A percentile compares a stretch with the other conserved stretches of the same genome.
These are phyloP conservation scores for Drosophila lacertosa DNA, from an alignment of 1,140 invertebrate species.

Conservation along the genomic window DNA sequence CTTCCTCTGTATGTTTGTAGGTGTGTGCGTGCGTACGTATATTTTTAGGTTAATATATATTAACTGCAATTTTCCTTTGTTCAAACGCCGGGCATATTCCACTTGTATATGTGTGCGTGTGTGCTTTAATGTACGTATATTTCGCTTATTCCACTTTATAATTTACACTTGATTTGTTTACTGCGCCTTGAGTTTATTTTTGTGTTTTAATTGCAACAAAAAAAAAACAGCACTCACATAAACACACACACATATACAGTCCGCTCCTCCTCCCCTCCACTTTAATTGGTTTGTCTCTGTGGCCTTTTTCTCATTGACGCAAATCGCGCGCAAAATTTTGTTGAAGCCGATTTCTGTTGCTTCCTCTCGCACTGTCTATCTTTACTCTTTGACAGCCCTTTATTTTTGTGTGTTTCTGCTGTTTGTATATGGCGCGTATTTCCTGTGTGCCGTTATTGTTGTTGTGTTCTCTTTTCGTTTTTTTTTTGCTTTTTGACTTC, in stretches of 20 bases:
- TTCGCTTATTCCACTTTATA: conserved; percentile 42
- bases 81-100: conserved; percentile 20
- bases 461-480: conserved; percentile 33
- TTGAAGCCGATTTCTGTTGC: conserved; percentile 63
- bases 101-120: neutral
- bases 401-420: conserved; percentile 38
- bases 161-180: conserved; percentile 81
- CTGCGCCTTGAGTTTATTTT: conserved; percentile 60
- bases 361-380: conserved; percentile 36
- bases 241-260: conserved; percentile 4
- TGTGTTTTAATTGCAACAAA: conserved; percentile 68
- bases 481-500: conserved; percentile 49
- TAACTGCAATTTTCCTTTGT: conserved; percentile 52
- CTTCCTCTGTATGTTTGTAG: conserved; percentile 15
- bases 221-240: conserved; percentile 45
- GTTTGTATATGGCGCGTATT: conserved; percentile 74
- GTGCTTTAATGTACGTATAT: conserved; percentile 9
- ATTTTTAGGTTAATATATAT: conserved; percentile 24
- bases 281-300: conserved; percentile 23
- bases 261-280: neutral
- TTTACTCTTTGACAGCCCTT: conserved; percentile 5
- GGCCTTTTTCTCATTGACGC: conserved; percentile 69
- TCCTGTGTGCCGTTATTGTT: conserved; percentile 58
- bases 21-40: neutral
- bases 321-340: conserved; percentile 74